Evolutionary conservation across 1,140 invertebrate genomes (phyloP).

Genomic region (Drosophila obscura): DNA sequence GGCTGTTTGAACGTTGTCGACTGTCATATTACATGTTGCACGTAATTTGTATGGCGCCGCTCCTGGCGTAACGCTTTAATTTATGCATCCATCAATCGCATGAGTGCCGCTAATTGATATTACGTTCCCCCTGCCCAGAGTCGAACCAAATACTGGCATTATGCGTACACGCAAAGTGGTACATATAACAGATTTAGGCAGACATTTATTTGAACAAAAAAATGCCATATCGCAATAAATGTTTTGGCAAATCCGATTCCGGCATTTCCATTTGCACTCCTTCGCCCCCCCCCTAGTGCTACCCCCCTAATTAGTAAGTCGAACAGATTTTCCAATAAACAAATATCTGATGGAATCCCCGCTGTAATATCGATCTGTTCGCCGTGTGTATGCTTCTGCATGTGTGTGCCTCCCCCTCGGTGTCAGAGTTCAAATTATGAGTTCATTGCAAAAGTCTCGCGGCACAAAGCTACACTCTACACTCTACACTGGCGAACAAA

Average conservation of each 20-base stretch:
- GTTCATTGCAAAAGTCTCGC: slow-evolving; percentile 65
- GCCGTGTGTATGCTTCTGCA: not conserved
- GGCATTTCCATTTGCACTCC: not conserved
- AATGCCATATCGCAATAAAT: slow-evolving; percentile 34
- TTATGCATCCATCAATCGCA: slow-evolving; percentile 71
- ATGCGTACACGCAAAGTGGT: no score
- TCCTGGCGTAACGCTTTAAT: slow-evolving; percentile 33
- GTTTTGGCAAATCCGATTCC: slow-evolving; percentile 25
- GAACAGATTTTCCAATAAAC: slow-evolving; percentile 17
- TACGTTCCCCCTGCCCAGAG: not conserved
- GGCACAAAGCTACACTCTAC: slow-evolving; percentile 43
- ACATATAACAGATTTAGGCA: slow-evolving; percentile 21
- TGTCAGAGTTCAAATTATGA: slow-evolving; percentile 79
- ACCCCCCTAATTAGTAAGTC: slow-evolving; percentile 3
- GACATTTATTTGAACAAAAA: slow-evolving; percentile 25
- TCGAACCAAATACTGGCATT: no score
- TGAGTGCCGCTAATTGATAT: slow-evolving; percentile 57
- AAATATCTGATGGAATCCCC: slow-evolving; percentile 28
- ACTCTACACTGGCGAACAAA: slow-evolving; percentile 57
- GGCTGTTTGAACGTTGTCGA: slow-evolving; percentile 49
- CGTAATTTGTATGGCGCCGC: slow-evolving; percentile 58
- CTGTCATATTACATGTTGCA: slow-evolving; percentile 66
- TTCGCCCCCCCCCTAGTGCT: not conserved
- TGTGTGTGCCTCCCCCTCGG: slow-evolving; percentile 6
- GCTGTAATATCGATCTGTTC: slow-evolving; percentile 37